Evolutionary conservation across 2,113 vertebrate species (phyloP).

Genomic region (Pteruthius melanotis): DNA sequence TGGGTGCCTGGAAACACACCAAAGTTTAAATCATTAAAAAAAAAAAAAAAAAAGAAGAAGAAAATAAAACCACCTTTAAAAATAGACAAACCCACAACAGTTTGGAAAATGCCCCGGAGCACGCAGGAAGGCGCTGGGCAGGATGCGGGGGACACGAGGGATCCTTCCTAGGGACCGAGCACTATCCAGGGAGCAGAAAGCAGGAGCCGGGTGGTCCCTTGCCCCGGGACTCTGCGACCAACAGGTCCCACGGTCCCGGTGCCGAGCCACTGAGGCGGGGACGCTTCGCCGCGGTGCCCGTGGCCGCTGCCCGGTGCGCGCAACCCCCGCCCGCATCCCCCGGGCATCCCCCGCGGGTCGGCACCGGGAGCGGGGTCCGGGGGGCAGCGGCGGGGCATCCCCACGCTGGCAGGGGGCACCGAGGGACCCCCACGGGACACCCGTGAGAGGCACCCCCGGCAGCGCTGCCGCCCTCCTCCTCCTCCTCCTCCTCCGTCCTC

Average conservation of each 20-base stretch:
- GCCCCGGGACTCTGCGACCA: background rate
- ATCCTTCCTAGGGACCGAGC: background rate
- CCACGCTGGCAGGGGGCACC: background rate
- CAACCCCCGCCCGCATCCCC: background rate
- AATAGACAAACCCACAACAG: background rate
- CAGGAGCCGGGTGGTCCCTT: background rate
- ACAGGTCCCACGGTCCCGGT: background rate
- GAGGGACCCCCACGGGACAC: background rate
- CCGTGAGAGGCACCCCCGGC: background rate
- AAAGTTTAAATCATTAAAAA: background rate
- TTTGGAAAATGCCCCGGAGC: background rate
- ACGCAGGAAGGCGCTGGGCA: background rate
- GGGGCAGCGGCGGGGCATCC: background rate
- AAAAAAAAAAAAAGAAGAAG: background rate
- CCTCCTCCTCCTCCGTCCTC: background rate
- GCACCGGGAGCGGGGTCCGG: background rate
- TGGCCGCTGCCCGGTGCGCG: background rate
- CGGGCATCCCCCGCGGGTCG: background rate
- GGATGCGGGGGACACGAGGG: background rate
- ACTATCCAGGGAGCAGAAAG: background rate
- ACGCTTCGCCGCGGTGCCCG: background rate
- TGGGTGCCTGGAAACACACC: background rate
- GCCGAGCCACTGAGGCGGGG: background rate
- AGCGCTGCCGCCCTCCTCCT: background rate
- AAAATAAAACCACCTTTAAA: background rate